Percentiles rank a stretch among this genome's conserved stretches.
phyloP scores from a whole-genome alignment of 2,797 vertebrate species.

The Uromys caudimaculatus region DNA sequence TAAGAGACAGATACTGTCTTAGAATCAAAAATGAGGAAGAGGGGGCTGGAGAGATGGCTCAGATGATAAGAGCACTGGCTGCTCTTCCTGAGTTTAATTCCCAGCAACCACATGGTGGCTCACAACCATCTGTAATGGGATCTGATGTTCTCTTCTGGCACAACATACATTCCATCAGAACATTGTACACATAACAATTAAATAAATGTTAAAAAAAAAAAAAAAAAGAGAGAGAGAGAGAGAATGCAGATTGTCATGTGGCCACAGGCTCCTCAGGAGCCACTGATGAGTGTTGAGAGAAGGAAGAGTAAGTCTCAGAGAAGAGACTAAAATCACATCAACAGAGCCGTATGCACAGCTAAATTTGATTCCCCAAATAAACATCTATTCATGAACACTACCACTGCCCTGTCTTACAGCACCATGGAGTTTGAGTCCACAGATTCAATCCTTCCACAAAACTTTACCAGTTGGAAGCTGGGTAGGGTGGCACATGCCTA shows the following conservation, averaged over 20 bases:
- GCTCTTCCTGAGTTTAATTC: not conserved
- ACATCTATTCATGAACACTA: slow-evolving; percentile 56
- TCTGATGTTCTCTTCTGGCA: not conserved
- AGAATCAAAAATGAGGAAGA: not conserved
- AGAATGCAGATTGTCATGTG: not conserved
- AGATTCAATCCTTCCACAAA: not conserved
- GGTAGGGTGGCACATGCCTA: not conserved
- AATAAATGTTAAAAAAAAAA: not conserved
- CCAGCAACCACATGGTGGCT: not conserved
- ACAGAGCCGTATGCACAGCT: slow-evolving; percentile 17
- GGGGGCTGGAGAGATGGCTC: not conserved
- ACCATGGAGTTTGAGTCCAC: not conserved
- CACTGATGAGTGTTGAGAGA: not conserved
- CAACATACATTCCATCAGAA: not conserved
- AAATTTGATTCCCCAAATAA: slow-evolving; percentile 54
- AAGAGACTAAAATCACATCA: slow-evolving; percentile 32
- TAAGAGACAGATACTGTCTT: not conserved
- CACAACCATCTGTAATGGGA: not conserved
- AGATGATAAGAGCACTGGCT: not conserved
- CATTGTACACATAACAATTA: not conserved
- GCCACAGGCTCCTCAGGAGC: not conserved
- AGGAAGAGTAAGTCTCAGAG: slow-evolving; percentile 25
- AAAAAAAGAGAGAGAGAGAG: not conserved
- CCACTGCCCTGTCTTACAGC: not conserved
- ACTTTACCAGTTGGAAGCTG: not conserved